These are phyloP conservation scores for Bos javanicus DNA, from an alignment of 2,113 vertebrate genomes.

Conservation along the genomic window DNA sequence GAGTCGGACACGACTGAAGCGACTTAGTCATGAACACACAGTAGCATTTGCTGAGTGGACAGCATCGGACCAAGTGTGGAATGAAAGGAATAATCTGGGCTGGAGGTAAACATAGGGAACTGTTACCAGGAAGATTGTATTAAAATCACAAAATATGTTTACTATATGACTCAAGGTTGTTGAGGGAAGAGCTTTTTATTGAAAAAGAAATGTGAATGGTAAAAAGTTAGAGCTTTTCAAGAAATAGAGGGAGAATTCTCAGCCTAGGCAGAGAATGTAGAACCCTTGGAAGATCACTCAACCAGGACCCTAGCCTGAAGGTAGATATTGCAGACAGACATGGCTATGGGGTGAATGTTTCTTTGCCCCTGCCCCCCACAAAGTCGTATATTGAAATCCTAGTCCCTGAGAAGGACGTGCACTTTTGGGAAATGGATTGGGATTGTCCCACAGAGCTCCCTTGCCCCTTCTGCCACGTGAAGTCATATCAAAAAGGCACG, in stretches of 20 bases:
- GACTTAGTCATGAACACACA: neutral
- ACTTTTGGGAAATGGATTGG: neutral
- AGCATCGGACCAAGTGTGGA: neutral
- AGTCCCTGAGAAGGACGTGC: neutral
- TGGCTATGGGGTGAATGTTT: neutral
- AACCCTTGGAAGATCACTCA: neutral
- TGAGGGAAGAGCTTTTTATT: neutral
- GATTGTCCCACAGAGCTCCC: neutral
- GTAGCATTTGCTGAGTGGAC: neutral
- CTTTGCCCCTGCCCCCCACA: neutral
- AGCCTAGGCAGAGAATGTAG: neutral
- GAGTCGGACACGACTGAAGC: no score
- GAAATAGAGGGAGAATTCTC: neutral
- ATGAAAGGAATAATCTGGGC: neutral
- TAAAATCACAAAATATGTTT: neutral
- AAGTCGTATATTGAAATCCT: neutral
- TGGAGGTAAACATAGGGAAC: neutral
- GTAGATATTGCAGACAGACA: neutral
- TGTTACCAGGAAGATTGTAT: neutral
- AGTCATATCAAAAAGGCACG: no score
- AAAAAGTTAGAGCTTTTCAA: neutral
- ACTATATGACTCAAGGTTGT: neutral
- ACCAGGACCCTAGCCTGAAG: neutral
- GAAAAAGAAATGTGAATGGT: neutral
- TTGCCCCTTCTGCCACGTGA: neutral